Evolutionary conservation across 2,113 vertebrate species (phyloP).

Genomic region (Pseudolaguvia tuberculata): DNA sequence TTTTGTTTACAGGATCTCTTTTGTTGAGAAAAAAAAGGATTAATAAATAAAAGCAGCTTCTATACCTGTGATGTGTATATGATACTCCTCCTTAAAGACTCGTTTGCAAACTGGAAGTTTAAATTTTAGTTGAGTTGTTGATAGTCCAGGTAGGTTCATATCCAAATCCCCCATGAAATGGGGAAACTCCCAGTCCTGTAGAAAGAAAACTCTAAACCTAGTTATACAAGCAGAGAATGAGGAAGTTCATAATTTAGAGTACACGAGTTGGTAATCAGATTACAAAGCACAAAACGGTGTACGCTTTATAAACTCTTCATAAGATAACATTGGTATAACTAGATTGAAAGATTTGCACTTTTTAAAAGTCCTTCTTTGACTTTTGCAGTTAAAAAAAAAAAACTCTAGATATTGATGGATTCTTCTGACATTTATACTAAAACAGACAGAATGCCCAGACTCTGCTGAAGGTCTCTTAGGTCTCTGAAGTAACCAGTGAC

Average conservation of each 20-base stretch:
- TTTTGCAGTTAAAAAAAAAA: neutral
- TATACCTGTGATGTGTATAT: slow-evolving; percentile 94
- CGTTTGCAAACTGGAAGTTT: slow-evolving; percentile 86
- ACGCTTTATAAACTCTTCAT: neutral
- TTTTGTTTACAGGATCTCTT: neutral
- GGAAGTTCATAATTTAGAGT: neutral
- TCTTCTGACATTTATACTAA: slow-evolving; percentile 16
- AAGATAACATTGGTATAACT: neutral
- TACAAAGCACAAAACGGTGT: slow-evolving; percentile 10
- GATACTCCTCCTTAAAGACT: slow-evolving; percentile 93
- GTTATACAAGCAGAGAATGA: neutral
- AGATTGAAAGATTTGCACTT: neutral
- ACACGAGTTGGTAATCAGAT: neutral
- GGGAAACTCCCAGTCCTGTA: slow-evolving; percentile 96
- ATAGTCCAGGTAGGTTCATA: slow-evolving; percentile 91
- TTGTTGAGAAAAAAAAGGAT: neutral
- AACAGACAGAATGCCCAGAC: slow-evolving; percentile 2
- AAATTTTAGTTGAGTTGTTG: slow-evolving; percentile 88
- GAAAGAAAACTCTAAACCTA: slow-evolving; percentile 36
- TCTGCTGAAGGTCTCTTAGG: neutral
- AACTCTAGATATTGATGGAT: slow-evolving; percentile 6
- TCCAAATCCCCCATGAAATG: slow-evolving; percentile 97
- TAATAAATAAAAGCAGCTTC: neutral
- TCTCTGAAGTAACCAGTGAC: neutral
- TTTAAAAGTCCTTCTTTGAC: neutral